A percentile compares a stretch with the other conserved stretches of the same genome.
Evolutionary conservation across 2,113 vertebrate genomes (phyloP).

Genomic region (Colossoma macropomum): DNA sequence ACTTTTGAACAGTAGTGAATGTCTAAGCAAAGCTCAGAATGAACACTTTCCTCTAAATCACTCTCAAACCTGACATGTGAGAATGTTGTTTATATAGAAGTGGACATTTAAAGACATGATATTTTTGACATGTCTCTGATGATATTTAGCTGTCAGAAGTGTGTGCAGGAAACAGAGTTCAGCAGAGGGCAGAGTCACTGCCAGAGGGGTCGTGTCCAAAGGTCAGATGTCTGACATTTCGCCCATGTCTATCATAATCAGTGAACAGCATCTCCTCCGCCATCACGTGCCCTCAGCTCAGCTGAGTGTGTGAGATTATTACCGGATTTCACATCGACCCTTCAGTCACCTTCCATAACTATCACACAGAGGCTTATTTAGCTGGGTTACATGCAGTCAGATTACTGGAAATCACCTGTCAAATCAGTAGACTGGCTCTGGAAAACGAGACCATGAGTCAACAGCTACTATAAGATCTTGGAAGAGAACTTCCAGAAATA

Average conservation of each 20-base stretch:
- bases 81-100: background rate
- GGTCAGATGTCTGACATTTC: constrained; percentile 80
- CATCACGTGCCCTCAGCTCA: constrained; percentile 30
- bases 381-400: background rate
- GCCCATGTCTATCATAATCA: constrained; percentile 49
- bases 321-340: constrained; percentile 1
- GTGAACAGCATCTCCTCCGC: constrained; percentile 23
- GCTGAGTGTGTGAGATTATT: constrained; percentile 25
- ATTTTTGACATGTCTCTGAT: constrained; percentile 1
- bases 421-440: background rate
- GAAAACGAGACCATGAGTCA: background rate
- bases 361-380: background rate
- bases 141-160: constrained; percentile 44
- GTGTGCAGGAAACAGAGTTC: constrained; percentile 49
- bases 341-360: constrained; percentile 11
- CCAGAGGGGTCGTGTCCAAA: constrained; percentile 69
- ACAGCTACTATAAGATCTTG: background rate
- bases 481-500: background rate
- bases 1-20: no score
- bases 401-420: background rate
- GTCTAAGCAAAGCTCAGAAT: background rate
- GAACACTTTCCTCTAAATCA: background rate
- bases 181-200: constrained; percentile 50
- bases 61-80: background rate
- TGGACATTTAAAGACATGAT: background rate